These are phyloP conservation scores for Catamblyrhynchus diadema DNA, from an alignment of 2,797 vertebrate species.

Conservation along the genomic window DNA sequence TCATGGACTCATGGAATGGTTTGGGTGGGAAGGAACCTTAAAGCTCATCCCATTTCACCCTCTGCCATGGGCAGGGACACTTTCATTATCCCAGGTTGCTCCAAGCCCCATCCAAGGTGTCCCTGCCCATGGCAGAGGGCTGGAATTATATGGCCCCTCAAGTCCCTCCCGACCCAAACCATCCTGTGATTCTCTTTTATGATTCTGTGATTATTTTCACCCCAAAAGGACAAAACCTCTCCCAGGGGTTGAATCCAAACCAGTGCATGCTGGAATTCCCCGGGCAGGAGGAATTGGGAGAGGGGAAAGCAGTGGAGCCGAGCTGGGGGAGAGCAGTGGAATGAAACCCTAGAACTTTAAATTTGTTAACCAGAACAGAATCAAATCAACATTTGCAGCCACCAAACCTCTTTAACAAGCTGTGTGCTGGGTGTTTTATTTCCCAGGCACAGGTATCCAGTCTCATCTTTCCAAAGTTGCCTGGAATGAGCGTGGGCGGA, in stretches of 20 bases:
- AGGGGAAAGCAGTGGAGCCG: fast-evolving
- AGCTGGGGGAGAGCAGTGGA: not conserved
- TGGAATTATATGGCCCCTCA: not conserved
- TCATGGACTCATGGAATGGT: not conserved
- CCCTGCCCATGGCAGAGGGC: not conserved
- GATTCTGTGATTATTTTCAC: not conserved
- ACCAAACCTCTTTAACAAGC: not conserved
- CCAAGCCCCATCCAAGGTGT: not conserved
- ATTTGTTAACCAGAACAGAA: not conserved
- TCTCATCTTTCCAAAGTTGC: constrained; percentile 13
- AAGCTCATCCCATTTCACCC: not conserved
- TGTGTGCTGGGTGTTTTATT: not conserved
- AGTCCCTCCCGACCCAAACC: not conserved
- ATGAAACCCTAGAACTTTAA: not conserved
- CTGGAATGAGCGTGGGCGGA: constrained; percentile 61
- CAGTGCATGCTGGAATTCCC: fast-evolving
- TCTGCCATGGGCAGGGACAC: not conserved
- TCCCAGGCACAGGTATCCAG: constrained; percentile 14
- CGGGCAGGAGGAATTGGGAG: not conserved
- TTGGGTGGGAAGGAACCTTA: not conserved
- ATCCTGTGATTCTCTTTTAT: not conserved
- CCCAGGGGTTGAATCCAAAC: not conserved
- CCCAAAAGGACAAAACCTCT: not conserved
- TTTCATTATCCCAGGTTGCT: not conserved
- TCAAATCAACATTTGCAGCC: not conserved